Evolutionary conservation across 1,140 invertebrate genomes (phyloP).

Genomic region (Zaprionus vittiger): DNA sequence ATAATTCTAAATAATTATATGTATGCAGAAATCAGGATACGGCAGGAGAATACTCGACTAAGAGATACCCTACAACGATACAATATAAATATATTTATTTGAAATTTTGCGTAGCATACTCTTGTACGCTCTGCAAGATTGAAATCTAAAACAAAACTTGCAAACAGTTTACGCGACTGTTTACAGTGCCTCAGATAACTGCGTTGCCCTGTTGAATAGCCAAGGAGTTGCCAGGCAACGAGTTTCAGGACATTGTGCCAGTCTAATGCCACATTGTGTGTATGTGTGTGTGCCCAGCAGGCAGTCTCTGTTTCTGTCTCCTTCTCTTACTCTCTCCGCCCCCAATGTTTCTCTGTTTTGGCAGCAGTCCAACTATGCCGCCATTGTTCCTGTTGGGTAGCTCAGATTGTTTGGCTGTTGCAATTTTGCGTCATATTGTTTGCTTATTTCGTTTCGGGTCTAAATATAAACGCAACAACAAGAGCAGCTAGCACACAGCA

Average conservation of each 20-base stretch:
- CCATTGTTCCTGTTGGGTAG: slow-evolving; percentile 41
- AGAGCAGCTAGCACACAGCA: slow-evolving; percentile 19
- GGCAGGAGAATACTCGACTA: background rate
- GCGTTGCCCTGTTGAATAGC: background rate
- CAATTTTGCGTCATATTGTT: slow-evolving; percentile 78
- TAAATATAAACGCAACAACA: slow-evolving; percentile 62
- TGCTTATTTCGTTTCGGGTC: slow-evolving; percentile 71
- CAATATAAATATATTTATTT: background rate
- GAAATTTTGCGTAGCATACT: background rate
- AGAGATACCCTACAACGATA: slow-evolving; percentile 1
- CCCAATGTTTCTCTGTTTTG: slow-evolving; percentile 30
- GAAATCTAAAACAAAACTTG: background rate
- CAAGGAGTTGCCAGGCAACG: slow-evolving; percentile 33
- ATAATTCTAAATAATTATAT: slow-evolving; percentile 47
- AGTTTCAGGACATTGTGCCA: slow-evolving; percentile 36
- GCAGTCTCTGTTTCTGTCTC: slow-evolving; percentile 6
- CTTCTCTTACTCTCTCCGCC: background rate
- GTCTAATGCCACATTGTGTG: slow-evolving; percentile 5
- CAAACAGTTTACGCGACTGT: background rate
- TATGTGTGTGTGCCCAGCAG: slow-evolving; percentile 21
- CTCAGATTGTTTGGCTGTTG: slow-evolving; percentile 55
- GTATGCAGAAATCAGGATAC: slow-evolving; percentile 34
- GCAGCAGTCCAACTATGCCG: slow-evolving; percentile 65
- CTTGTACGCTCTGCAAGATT: background rate
- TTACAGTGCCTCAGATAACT: slow-evolving; percentile 15